These are phyloP conservation scores for Craseonycteris thonglongyai DNA, from an alignment of 2,113 vertebrate species.

Conservation along the genomic window DNA sequence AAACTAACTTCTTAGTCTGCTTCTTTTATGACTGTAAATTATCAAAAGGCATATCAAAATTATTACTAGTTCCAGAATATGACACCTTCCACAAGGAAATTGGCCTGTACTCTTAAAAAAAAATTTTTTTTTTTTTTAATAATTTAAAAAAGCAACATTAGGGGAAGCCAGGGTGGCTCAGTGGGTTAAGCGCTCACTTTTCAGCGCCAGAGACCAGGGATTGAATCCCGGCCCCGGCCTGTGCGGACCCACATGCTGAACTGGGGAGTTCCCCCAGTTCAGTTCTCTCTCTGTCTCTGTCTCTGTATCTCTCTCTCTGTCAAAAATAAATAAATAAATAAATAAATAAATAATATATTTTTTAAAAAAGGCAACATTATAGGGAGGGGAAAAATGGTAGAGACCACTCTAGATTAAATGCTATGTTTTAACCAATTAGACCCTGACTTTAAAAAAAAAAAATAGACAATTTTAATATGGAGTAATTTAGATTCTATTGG, in stretches of 20 bases:
- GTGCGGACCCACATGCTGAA: too few species aligned
- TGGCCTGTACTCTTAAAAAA: background rate
- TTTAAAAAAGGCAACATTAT: background rate
- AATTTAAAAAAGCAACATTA: background rate
- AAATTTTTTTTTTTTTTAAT: too few species aligned
- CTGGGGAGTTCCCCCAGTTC: too few species aligned
- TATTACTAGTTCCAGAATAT: background rate
- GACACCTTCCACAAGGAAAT: background rate
- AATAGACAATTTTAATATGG: background rate
- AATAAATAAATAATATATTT: too few species aligned
- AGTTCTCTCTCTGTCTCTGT: too few species aligned
- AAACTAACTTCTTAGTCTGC: background rate
- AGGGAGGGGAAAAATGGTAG: background rate
- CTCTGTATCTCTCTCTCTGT: too few species aligned
- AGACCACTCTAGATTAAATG: background rate
- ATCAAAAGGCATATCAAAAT: background rate
- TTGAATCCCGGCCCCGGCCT: too few species aligned
- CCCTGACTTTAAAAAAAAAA: background rate
- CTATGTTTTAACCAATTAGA: background rate
- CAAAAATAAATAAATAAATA: too few species aligned
- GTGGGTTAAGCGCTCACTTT: too few species aligned
- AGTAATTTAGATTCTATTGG: conserved; percentile 19
- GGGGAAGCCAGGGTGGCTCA: too few species aligned
- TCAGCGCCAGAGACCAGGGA: too few species aligned
- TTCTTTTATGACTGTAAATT: background rate